Evolutionary conservation across 1,140 invertebrate genomes (phyloP), one percentile per base, ranked within the genome.

Genomic region (Asobara japonica): DNA sequence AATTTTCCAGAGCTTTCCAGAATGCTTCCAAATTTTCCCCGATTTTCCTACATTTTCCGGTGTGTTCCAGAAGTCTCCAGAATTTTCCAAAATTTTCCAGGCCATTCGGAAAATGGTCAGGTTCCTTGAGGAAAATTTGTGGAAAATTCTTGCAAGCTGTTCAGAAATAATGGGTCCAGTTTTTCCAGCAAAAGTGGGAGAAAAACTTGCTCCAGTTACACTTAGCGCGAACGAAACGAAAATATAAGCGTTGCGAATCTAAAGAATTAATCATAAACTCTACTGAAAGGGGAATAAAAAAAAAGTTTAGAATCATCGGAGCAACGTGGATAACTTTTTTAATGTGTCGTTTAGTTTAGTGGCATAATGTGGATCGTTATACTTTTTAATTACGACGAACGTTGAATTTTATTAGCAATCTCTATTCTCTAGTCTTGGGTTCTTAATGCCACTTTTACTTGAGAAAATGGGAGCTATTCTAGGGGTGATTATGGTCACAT

Each of bases 341-440:
- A 56, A 56, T 56, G 51, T 56, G 51, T 56, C 51, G 51, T 56
- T 56, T 56, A 56, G 51, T 56, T 56, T 56, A 56, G 51, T 56
- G 51, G 51, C 51, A 56, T 56, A 56, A 56, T 56, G 51, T 56
- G 51, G 11, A 56, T 56, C 51, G 51, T 56, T 56, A 56, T 56
- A 56, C 51, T 56, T 56, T 56, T 56, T 56, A 56, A 56, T 56
- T 56, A 27, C 51, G 18, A 22, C 51, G 22, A 22, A 56, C 51
- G 51, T 56, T 25, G 22, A 27, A 20, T 56, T 56, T 56, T 56
- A 56, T 56, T 56, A 6, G 51, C 22, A 56, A 56, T 56, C 51
- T 56, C 22, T 25, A 25, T 56, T 27, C 51, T 56, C 51, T 18
- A 56, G 7, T 56, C 11, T 20, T 60, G 25, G 8, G 6, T 60